Evolutionary conservation across 2,113 vertebrate species (phyloP).

Genomic region (Python bivittatus): DNA sequence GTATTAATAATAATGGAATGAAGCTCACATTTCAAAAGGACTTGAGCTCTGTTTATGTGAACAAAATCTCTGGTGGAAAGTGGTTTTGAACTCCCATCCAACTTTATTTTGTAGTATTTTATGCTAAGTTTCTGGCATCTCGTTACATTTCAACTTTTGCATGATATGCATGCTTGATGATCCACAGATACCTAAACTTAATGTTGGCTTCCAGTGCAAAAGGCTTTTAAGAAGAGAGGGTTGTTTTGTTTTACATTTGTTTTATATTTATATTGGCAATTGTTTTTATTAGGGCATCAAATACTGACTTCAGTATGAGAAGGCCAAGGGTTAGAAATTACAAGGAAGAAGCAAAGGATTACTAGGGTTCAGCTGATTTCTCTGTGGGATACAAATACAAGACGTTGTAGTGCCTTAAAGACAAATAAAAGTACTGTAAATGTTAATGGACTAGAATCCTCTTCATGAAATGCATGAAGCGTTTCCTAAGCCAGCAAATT

Average conservation of each 20-base stretch:
- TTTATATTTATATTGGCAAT: not conserved
- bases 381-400: not conserved
- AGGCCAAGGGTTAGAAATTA: not conserved
- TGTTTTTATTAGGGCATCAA: not conserved
- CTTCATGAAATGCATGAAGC: not conserved
- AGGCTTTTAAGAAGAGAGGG: not conserved
- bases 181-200: not conserved
- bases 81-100: not conserved
- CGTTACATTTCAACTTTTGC: not conserved
- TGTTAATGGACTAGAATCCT: not conserved
- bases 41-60: not conserved
- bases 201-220: not conserved
- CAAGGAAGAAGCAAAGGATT: not conserved
- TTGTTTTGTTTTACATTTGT: not conserved
- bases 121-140: not conserved
- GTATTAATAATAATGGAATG: not conserved
- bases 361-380: not conserved
- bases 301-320: not conserved
- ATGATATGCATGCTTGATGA: not conserved
- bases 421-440: not conserved
- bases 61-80: not conserved
- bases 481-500: not conserved
- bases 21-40: not conserved
- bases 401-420: not conserved
- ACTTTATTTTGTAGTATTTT: not conserved